These are phyloP conservation scores for Chelonia mydas DNA, from an alignment of 2,797 vertebrate genomes.

Conservation along the genomic window DNA sequence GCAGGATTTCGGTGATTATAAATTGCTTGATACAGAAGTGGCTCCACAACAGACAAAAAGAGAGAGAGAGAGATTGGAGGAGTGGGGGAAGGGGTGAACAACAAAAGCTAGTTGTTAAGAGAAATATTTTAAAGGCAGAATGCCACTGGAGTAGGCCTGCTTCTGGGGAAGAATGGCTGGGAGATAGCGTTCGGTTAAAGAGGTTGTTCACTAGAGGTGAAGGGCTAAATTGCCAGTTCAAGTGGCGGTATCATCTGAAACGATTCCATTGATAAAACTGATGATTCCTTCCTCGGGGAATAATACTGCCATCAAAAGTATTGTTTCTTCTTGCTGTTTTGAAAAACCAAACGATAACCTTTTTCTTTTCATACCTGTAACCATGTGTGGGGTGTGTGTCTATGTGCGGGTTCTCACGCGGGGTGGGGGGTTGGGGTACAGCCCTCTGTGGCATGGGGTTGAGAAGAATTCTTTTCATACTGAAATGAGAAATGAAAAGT, in stretches of 20 bases:
- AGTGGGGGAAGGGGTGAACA: neutral
- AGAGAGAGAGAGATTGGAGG: neutral
- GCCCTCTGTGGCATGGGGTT: neutral
- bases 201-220: conserved; percentile 68
- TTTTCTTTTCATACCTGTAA: conserved; percentile 8
- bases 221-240: conserved; percentile 75
- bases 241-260: conserved; percentile 76
- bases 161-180: conserved; percentile 35
- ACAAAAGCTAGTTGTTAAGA: conserved; percentile 59
- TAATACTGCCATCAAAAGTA: conserved; percentile 57
- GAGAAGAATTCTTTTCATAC: neutral
- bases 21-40: neutral
- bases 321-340: conserved; percentile 68
- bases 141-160: conserved; percentile 11
- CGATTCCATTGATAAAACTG: conserved; percentile 77
- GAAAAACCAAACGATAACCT: neutral
- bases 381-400: neutral
- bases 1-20: conserved; percentile 19
- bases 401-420: neutral
- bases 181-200: conserved; percentile 65
- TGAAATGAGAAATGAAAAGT: neutral
- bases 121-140: conserved; percentile 46
- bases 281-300: conserved; percentile 57
- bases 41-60: neutral
- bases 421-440: neutral